Evolutionary conservation across 2,888 invertebrate genomes (phyloP).

Genomic region (Odontomyia ornata): DNA sequence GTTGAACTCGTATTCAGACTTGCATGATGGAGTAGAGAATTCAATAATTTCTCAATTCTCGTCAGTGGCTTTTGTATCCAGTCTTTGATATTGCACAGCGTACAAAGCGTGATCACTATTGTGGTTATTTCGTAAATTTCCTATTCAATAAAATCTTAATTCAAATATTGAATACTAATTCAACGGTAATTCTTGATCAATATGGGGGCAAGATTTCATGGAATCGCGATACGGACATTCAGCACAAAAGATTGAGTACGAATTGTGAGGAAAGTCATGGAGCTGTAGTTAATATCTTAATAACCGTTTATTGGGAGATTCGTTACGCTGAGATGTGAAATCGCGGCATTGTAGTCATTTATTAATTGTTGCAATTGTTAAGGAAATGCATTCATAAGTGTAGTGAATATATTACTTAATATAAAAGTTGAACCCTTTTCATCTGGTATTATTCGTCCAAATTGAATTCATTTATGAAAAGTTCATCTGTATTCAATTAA

Average conservation of each 20-base stretch:
- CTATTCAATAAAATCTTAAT: constrained; percentile 36
- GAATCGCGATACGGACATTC: not conserved
- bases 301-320: not conserved
- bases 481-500: no score
- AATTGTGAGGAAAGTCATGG: not conserved
- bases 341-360: no score
- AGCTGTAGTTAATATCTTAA: not conserved
- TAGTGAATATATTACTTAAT: no score
- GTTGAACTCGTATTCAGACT: constrained; percentile 33
- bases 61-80: not conserved
- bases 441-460: no score
- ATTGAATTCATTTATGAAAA: no score
- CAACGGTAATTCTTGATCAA: constrained; percentile 29
- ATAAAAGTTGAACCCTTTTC: no score
- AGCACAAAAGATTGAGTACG: not conserved
- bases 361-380: no score
- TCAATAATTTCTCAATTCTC: not conserved
- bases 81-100: not conserved
- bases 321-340: not conserved
- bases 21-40: not conserved
- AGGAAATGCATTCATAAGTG: no score
- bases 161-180: constrained; percentile 32
- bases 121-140: constrained; percentile 8
- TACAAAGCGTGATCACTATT: constrained; percentile 8
- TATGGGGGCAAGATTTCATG: not conserved